Base-by-base conservation (phyloP, 1,140 invertebrate genomes). In the Battus philenor region DNA sequence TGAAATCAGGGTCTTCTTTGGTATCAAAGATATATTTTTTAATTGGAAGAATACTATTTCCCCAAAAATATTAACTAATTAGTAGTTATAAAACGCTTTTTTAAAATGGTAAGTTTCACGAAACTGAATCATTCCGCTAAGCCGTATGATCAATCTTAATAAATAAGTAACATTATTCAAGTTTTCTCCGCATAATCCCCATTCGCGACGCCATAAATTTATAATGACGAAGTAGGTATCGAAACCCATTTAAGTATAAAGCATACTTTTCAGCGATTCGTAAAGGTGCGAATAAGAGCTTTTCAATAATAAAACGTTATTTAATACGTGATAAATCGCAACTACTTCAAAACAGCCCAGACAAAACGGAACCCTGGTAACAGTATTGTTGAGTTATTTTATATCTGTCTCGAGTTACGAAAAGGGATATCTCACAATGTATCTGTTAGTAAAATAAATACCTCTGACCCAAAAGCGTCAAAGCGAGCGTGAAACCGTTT, bases 401-500 rank as follows among this genome's bases (percentile, higher is more conserved):
- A 20, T 41, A 34, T 45, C 36, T 43, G 43, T 29, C 43, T 18
- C 16, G 33, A 47, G 44, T 59, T 66, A 55, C 56, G 63, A 60
- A 69, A 63, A 54, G 60, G 56, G 57, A 55, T 62, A 64, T 67
- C 65, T 60, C 32, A 48, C 47, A 43, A 51, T 58, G 54, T 54
- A 54, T 65, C 65, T 64, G 72, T 67, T 72, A 70, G 63, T 60
- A 58, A 67, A 74, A 74, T 74, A 77, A 74, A 77, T 73, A 71
- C 60, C 47, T 67, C 65, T 62, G 66, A 70, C 75, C 75, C 50
- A 59, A 67, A 79, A 68, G 59, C 55, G 67, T 67, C 72, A 60
- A 41, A 12, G 32, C 24, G 50, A 24, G 55, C 59, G 67, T 53
- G 62, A 59, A 65, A 65, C 54, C 31, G 54, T 54, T 62, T 47